Evolutionary conservation across 2,113 vertebrate genomes (phyloP).

Genomic region (Thymallus thymallus): DNA sequence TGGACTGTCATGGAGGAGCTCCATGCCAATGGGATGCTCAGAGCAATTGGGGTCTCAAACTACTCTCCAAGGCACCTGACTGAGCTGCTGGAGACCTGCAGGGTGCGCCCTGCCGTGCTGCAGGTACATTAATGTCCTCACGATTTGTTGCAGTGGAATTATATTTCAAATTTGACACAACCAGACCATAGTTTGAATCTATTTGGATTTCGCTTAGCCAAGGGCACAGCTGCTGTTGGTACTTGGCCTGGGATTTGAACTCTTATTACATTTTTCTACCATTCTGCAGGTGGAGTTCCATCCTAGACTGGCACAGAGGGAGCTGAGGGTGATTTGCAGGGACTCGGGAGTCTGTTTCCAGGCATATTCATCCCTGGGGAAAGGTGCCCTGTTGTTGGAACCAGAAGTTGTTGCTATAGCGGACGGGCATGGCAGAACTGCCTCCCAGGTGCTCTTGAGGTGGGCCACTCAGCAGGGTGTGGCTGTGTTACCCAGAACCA

Average conservation of each 20-base stretch:
- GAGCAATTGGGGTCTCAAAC: constrained; percentile 60
- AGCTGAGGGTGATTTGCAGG: constrained; percentile 47
- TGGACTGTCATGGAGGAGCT: constrained; percentile 33
- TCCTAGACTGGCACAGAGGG: constrained; percentile 52
- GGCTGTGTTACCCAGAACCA: constrained; percentile 65
- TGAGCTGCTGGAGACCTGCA: constrained; percentile 45
- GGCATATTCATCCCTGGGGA: constrained; percentile 70
- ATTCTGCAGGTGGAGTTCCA: constrained; percentile 55
- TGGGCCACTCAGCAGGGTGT: constrained; percentile 65
- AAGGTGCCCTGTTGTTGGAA: constrained; percentile 53
- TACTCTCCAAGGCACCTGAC: constrained; percentile 58
- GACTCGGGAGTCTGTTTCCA: constrained; percentile 58
- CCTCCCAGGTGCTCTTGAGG: constrained; percentile 64
- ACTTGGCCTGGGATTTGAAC: neutral
- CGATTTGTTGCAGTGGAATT: too few relatives aligned
- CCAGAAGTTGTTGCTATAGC: constrained; percentile 46
- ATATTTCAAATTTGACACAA: too few relatives aligned
- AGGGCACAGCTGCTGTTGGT: too few relatives aligned
- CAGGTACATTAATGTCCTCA: neutral
- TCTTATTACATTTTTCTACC: neutral
- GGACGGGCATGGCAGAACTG: constrained; percentile 15
- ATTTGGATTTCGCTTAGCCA: too few relatives aligned
- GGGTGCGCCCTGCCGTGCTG: constrained; percentile 56
- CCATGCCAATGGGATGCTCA: constrained; percentile 41
- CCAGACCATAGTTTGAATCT: too few relatives aligned